Conservation (phyloP, 1,140 invertebrate species). For the Aporrectodea caliginosa region DNA sequence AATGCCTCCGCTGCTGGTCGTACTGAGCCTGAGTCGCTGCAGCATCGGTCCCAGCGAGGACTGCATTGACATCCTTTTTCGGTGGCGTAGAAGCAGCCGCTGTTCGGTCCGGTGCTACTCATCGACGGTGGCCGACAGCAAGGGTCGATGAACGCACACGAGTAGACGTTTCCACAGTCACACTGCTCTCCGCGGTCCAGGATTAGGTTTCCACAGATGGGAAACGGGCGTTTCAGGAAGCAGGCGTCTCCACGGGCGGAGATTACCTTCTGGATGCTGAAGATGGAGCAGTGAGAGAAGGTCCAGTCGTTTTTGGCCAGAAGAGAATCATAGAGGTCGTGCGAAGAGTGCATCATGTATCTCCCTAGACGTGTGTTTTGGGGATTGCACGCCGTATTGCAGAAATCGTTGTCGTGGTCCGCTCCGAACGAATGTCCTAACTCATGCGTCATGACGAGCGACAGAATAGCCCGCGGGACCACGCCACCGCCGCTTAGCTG, state of each 20-base stretch:
- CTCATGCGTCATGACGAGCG: neutral
- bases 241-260: neutral
- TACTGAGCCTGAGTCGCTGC: neutral
- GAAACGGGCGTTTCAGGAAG: neutral
- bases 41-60: neutral
- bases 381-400: no score
- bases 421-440: slow-evolving; percentile 6
- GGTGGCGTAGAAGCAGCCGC: neutral
- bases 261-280: neutral
- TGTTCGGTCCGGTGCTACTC: neutral
- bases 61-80: neutral
- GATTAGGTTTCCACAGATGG: neutral
- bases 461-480: neutral
- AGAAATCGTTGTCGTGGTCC: neutral
- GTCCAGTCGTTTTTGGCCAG: neutral
- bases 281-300: neutral
- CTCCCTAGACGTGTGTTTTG: no score
- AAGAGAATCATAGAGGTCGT: neutral
- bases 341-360: neutral
- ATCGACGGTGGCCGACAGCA: slow-evolving; percentile 1
- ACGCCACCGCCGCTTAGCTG: neutral
- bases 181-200: slow-evolving; percentile 1
- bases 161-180: neutral
- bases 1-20: neutral
- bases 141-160: neutral